Percentiles rank a stretch among this genome's conserved stretches.
phyloP scores from a whole-genome alignment of 2,113 vertebrate genomes.

The Scopus umbretta region DNA sequence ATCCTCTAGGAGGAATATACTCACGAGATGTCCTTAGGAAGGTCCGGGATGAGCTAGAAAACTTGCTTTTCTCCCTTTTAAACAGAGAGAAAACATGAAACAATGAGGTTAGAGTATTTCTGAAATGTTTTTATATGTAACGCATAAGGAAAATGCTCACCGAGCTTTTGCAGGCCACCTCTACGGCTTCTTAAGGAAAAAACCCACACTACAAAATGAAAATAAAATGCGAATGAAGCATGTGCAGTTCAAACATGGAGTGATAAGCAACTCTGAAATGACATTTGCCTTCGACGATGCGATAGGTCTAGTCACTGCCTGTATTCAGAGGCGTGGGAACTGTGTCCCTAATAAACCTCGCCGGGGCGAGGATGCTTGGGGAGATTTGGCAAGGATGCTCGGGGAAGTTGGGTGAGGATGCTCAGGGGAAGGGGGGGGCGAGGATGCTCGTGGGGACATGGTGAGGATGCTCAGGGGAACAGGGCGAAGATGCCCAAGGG shows the following conservation, averaged over 20 bases:
- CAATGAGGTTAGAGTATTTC: neutral
- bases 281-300: neutral
- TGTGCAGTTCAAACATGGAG: too few species aligned
- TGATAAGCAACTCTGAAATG: neutral
- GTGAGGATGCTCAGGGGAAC: neutral
- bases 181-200: neutral
- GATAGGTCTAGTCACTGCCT: fast-evolving
- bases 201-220: neutral
- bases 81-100: neutral
- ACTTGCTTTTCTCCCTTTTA: neutral
- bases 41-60: neutral
- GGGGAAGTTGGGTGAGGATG: neutral
- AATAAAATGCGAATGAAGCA: neutral
- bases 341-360: fast-evolving
- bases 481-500: neutral
- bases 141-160: neutral
- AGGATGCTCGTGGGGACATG: too few species aligned
- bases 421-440: too few species aligned
- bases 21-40: neutral
- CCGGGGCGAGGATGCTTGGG: neutral
- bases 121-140: neutral
- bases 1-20: fast-evolving
- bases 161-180: neutral
- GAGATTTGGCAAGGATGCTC: neutral
- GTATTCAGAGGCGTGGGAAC: fast-evolving